Conservation (phyloP, 2,888 invertebrate genomes). For the Perizoma flavofasciatum region DNA sequence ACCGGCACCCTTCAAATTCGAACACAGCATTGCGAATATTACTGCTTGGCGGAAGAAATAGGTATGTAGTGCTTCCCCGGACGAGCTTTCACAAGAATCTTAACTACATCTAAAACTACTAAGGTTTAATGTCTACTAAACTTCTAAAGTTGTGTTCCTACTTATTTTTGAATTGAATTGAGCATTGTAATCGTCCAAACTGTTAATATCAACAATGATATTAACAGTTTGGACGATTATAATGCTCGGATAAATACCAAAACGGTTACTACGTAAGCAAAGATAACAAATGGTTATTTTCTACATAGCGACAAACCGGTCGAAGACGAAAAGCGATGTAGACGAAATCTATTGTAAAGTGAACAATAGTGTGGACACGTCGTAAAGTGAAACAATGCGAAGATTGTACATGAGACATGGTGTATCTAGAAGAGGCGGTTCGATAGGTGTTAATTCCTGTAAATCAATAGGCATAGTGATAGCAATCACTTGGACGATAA, state of each 20-base stretch:
- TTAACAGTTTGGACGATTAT: too few relatives aligned
- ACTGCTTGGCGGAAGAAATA: too few relatives aligned
- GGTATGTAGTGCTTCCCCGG: too few relatives aligned
- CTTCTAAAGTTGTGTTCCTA: too few relatives aligned
- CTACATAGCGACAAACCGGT: conserved; percentile 55
- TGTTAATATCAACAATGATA: too few relatives aligned
- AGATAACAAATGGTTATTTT: conserved; percentile 50
- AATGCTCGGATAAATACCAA: conserved; percentile 7
- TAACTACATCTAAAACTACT: too few relatives aligned
- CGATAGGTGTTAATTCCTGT: conserved; percentile 35
- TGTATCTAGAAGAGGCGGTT: conserved; percentile 51
- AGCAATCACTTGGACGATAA: conserved; percentile 16
- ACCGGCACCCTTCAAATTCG: too few relatives aligned
- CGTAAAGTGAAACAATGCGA: conserved; percentile 68
- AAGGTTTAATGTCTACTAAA: too few relatives aligned
- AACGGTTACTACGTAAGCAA: conserved; percentile 45
- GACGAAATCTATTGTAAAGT: conserved; percentile 65
- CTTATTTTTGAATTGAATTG: too few relatives aligned
- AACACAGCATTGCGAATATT: too few relatives aligned
- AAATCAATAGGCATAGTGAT: conserved; percentile 22
- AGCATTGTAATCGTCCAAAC: too few relatives aligned
- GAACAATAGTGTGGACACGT: conserved; percentile 70
- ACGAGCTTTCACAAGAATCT: too few relatives aligned
- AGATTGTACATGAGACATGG: conserved; percentile 54
- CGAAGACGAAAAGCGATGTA: conserved; percentile 56